Conservation (phyloP, 2,797 vertebrate genomes). For the Gymnopithys bicolor region DNA sequence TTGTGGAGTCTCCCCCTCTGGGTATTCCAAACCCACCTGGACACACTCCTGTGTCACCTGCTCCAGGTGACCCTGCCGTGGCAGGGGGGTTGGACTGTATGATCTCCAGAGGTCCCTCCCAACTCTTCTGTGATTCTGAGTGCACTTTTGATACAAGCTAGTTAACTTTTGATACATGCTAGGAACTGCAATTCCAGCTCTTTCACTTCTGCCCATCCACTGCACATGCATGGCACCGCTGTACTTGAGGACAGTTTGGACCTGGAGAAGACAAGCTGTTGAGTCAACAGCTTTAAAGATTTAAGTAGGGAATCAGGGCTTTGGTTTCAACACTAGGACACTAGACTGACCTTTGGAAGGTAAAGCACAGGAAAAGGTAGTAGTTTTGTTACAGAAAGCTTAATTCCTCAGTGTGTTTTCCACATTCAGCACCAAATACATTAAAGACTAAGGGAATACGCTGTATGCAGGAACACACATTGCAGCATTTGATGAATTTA, state of each 20-base stretch:
- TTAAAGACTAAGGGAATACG: not conserved
- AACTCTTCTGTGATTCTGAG: not conserved
- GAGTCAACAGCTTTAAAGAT: not conserved
- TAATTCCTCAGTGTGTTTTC: not conserved
- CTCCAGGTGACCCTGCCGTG: not conserved
- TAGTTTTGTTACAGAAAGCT: not conserved
- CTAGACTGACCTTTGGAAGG: not conserved
- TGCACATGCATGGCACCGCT: accelerated
- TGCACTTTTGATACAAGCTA: not conserved
- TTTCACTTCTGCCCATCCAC: not conserved
- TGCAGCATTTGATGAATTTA: not conserved
- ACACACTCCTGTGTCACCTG: not conserved
- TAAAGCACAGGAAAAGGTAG: accelerated
- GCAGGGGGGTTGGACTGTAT: not conserved
- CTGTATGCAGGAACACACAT: not conserved
- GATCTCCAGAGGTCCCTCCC: not conserved
- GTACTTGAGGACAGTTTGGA: accelerated
- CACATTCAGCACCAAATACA: not conserved
- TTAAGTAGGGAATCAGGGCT: not conserved
- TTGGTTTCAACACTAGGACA: not conserved
- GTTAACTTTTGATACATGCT: not conserved
- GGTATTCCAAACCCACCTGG: not conserved
- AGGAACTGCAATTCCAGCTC: not conserved
- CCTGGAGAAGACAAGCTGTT: not conserved
- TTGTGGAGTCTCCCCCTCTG: not conserved